Evolutionary conservation across 2,797 vertebrate genomes (phyloP).

Genomic region (Semotilus atromaculatus): DNA sequence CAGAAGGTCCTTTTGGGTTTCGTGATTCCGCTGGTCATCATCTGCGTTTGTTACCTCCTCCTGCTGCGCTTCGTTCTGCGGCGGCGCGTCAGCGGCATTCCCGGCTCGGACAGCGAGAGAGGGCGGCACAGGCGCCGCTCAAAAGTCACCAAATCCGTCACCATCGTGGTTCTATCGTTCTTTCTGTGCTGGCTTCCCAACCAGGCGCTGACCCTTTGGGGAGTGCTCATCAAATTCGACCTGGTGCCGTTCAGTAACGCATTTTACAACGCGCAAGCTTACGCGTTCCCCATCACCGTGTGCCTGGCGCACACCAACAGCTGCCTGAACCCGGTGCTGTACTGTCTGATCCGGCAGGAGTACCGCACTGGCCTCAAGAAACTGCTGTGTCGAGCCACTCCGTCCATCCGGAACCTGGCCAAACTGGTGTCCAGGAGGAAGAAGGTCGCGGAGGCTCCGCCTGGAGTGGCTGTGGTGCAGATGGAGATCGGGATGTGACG

Average conservation of each 20-base stretch:
- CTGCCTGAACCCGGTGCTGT: slow-evolving; percentile 83
- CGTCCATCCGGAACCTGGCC: slow-evolving; percentile 64
- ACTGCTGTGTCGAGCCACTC: slow-evolving; percentile 74
- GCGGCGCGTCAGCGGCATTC: slow-evolving; percentile 64
- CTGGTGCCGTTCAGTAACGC: slow-evolving; percentile 81
- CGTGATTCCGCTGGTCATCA: slow-evolving; percentile 73
- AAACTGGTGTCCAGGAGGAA: slow-evolving; percentile 69
- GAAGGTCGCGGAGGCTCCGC: slow-evolving; percentile 69
- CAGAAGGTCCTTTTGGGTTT: slow-evolving; percentile 81
- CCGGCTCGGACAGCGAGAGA: slow-evolving; percentile 70
- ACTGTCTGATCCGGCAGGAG: slow-evolving; percentile 82
- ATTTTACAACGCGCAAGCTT: slow-evolving; percentile 82
- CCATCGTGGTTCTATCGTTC: slow-evolving; percentile 81
- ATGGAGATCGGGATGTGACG: slow-evolving; percentile 69
- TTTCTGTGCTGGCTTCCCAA: slow-evolving; percentile 86
- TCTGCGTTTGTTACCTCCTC: slow-evolving; percentile 78
- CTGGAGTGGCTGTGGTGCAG: slow-evolving; percentile 65
- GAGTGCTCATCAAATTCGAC: slow-evolving; percentile 82
- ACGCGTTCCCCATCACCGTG: slow-evolving; percentile 81
- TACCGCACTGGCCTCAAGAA: slow-evolving; percentile 77
- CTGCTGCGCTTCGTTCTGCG: slow-evolving; percentile 79
- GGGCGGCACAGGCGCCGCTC: slow-evolving; percentile 73
- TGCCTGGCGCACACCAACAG: slow-evolving; percentile 84
- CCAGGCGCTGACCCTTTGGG: slow-evolving; percentile 83
- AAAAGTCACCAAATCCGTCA: slow-evolving; percentile 80